These are phyloP conservation scores for Aegypius monachus DNA, from an alignment of 2,113 vertebrate species.

Conservation along the genomic window DNA sequence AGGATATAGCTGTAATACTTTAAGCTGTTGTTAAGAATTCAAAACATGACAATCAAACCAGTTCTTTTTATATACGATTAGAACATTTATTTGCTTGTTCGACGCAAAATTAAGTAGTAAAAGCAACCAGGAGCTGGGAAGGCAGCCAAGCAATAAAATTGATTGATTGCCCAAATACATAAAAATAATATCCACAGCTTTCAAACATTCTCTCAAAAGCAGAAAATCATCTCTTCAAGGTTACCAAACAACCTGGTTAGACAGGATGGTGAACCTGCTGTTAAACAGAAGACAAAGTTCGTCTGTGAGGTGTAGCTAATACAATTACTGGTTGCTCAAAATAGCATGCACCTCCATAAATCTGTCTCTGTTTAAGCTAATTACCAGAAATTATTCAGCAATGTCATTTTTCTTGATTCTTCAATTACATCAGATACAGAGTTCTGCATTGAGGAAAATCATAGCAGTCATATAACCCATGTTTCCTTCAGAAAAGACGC, in stretches of 20 bases:
- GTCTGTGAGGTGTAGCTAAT: neutral
- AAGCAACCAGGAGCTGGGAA: conserved; percentile 37
- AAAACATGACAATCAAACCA: conserved; percentile 49
- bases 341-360: neutral
- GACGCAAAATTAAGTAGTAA: conserved; percentile 15
- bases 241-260: conserved; percentile 14
- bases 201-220: conserved; percentile 47
- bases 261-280: neutral
- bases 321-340: neutral
- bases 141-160: conserved; percentile 46
- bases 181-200: conserved; percentile 36
- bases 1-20: conserved; percentile 19
- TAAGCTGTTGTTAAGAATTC: conserved; percentile 44
- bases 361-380: neutral
- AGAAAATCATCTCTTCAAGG: conserved; percentile 30
- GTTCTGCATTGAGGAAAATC: neutral
- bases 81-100: conserved; percentile 48
- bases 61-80: neutral
- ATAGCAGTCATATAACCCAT: neutral
- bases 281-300: neutral
- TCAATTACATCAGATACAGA: neutral
- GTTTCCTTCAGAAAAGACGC: neutral
- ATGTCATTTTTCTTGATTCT: neutral
- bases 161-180: conserved; percentile 39
- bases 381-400: conserved; percentile 1